A percentile compares a stretch with the other conserved stretches of the same genome.
These are phyloP conservation scores for Rissa tridactyla DNA, from an alignment of 2,113 vertebrate genomes.

Conservation along the genomic window DNA sequence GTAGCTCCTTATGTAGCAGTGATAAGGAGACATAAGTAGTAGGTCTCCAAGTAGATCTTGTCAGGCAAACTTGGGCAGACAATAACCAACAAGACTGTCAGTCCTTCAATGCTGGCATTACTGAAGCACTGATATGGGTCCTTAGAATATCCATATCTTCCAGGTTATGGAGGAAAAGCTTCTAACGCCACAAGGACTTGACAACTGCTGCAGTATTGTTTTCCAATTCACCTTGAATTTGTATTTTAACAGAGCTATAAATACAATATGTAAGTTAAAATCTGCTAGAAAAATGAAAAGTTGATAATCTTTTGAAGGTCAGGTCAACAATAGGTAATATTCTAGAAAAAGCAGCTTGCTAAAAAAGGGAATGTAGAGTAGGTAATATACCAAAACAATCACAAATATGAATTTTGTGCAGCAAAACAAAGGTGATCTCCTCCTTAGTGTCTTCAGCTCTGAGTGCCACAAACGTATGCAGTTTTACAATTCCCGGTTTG, in stretches of 20 bases:
- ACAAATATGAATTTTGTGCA: neutral
- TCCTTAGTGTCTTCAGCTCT: neutral
- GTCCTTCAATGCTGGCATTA: neutral
- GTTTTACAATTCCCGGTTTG: neutral
- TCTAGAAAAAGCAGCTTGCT: neutral
- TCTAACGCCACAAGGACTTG: neutral
- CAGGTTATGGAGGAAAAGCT: neutral
- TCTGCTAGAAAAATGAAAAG: neutral
- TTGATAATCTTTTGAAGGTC: neutral
- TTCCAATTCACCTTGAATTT: conserved; percentile 4
- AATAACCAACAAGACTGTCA: neutral
- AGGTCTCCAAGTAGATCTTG: neutral
- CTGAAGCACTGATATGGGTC: neutral
- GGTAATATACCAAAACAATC: neutral
- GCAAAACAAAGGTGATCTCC: neutral
- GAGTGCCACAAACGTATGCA: neutral
- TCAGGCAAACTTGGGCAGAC: neutral
- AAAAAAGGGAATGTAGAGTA: neutral
- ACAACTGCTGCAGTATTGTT: neutral
- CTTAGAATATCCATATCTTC: neutral
- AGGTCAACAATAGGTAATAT: neutral
- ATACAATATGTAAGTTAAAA: neutral
- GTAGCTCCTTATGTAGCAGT: neutral
- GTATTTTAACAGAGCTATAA: conserved; percentile 12
- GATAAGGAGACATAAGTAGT: neutral